phyloP scores from a whole-genome alignment of 2,888 invertebrate species.

The Molanna angustata region DNA sequence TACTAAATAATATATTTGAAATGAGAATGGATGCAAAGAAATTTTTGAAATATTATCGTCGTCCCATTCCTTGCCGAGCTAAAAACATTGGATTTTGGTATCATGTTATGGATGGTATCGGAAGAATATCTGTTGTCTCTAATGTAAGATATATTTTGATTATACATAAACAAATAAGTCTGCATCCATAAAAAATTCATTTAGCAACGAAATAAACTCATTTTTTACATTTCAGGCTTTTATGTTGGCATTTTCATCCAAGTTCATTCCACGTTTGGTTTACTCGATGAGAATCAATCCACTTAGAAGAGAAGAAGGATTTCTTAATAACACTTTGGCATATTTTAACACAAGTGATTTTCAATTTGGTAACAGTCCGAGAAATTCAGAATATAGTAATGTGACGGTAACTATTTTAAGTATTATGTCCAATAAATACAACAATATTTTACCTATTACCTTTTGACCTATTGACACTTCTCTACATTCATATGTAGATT shows the following conservation, averaged over 20 bases:
- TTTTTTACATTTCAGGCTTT: slow-evolving; percentile 74
- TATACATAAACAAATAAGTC: too few species aligned
- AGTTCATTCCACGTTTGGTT: slow-evolving; percentile 88
- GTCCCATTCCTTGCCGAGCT: slow-evolving; percentile 87
- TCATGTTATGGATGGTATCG: slow-evolving; percentile 85
- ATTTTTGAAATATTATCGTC: slow-evolving; percentile 77
- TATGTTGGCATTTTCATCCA: slow-evolving; percentile 95
- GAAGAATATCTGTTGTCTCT: slow-evolving; percentile 88
- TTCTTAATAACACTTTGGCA: slow-evolving; percentile 74
- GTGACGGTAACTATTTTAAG: too few species aligned
- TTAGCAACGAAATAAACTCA: too few species aligned
- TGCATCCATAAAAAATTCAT: too few species aligned
- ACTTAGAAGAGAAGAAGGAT: slow-evolving; percentile 64
- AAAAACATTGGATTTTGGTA: slow-evolving; percentile 95
- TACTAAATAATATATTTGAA: slow-evolving; percentile 93
- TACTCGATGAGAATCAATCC: slow-evolving; percentile 62
- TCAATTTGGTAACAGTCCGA: too few species aligned
- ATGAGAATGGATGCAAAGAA: slow-evolving; percentile 93
- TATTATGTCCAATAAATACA: too few species aligned
- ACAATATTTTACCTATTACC: too few species aligned
- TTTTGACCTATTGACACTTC: too few species aligned
- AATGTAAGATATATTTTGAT: slow-evolving; percentile 88
- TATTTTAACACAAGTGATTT: slow-evolving; percentile 69
- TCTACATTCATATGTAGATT: too few species aligned
- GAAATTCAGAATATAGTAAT: too few species aligned